Evolutionary conservation across 2,113 vertebrate species (phyloP).

Genomic region (Meleagris gallopavo): DNA sequence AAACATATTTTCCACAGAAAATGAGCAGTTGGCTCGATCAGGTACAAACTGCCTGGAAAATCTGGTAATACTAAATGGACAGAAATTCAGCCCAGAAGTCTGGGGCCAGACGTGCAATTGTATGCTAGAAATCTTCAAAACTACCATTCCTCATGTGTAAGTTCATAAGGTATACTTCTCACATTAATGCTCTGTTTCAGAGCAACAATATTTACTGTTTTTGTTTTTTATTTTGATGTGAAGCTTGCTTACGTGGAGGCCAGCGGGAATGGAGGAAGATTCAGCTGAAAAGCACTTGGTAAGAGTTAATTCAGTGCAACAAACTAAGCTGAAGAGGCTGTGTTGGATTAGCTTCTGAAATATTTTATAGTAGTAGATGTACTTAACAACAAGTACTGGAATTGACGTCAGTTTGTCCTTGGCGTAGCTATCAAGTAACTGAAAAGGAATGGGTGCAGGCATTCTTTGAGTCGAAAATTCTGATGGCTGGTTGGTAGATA

Average conservation of each 20-base stretch:
- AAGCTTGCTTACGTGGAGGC: constrained; percentile 95
- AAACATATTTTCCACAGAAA: constrained; percentile 81
- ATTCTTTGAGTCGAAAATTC: background rate
- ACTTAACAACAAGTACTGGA: background rate
- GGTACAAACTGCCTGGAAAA: constrained; percentile 98
- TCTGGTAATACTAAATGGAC: constrained; percentile 94
- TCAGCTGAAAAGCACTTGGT: constrained; percentile 89
- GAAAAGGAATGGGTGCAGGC: background rate
- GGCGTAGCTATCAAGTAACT: background rate
- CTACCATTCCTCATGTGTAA: constrained; percentile 90
- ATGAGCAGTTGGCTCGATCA: constrained; percentile 96
- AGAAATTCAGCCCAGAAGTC: constrained; percentile 95
- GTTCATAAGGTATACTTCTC: constrained; percentile 34
- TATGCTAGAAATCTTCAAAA: constrained; percentile 97
- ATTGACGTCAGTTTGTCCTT: background rate
- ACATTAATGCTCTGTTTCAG: background rate
- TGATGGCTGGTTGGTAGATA: background rate
- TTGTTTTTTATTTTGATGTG: background rate
- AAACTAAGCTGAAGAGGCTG: background rate
- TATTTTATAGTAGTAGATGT: background rate
- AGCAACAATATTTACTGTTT: constrained; percentile 1
- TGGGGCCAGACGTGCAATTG: constrained; percentile 94
- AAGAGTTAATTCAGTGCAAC: constrained; percentile 52
- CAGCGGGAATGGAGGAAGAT: constrained; percentile 92
- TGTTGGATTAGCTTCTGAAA: background rate